Percentiles rank a stretch among this genome's conserved stretches.
phyloP scores from a whole-genome alignment of 2,113 vertebrate genomes.

The Oncorhynchus keta region DNA sequence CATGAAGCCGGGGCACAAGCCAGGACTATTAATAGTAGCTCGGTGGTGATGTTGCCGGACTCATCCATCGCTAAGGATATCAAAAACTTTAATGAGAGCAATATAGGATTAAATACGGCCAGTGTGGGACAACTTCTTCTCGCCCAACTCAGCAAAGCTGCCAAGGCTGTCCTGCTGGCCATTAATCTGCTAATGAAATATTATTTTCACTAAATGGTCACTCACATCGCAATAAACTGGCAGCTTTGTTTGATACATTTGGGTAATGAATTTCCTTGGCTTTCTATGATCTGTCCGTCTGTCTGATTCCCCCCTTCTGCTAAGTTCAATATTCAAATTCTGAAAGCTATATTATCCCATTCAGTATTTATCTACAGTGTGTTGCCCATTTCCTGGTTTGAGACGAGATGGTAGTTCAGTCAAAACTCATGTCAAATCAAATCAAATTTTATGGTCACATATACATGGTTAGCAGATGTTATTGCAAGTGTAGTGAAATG shows the following conservation, averaged over 20 bases:
- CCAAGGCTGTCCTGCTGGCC: constrained; percentile 37
- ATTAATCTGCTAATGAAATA: constrained; percentile 67
- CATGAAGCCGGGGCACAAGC: constrained; percentile 37
- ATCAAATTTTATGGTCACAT: too few species aligned
- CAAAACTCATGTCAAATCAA: too few species aligned
- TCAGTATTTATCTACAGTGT: too few species aligned
- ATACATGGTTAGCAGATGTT: too few species aligned
- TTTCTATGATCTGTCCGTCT: not conserved
- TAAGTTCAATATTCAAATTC: too few species aligned
- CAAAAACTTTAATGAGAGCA: constrained; percentile 62
- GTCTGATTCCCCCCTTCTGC: too few species aligned
- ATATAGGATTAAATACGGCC: constrained; percentile 60
- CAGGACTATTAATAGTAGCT: constrained; percentile 55
- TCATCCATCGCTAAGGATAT: constrained; percentile 55
- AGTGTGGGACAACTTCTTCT: constrained; percentile 21
- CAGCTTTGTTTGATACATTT: constrained; percentile 53
- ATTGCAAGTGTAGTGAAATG: too few species aligned
- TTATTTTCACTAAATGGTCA: constrained; percentile 49
- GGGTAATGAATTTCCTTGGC: constrained; percentile 47
- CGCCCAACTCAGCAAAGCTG: constrained; percentile 52
- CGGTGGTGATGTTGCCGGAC: constrained; percentile 41
- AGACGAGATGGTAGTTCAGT: too few species aligned
- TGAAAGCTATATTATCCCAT: too few species aligned
- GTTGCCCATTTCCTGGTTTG: too few species aligned
- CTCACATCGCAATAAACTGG: constrained; percentile 48